Conservation (phyloP, 2,113 vertebrate species). For the Chaenocephalus aceratus region DNA sequence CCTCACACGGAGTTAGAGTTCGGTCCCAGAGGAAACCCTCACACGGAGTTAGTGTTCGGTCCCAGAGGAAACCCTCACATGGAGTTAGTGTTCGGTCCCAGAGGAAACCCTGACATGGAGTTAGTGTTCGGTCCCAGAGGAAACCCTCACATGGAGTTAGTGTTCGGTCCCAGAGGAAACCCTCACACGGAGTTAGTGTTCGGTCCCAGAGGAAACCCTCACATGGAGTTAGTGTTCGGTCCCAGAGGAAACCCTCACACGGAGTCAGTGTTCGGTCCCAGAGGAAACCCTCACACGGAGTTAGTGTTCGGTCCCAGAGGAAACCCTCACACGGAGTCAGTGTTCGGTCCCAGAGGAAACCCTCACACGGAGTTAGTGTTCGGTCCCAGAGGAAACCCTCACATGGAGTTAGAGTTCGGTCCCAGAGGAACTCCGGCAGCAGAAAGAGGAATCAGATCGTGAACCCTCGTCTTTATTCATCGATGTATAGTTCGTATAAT, state of each 20-base stretch:
- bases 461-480: background rate
- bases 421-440: too few species aligned
- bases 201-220: too few species aligned
- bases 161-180: background rate
- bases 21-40: too few species aligned
- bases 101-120: background rate
- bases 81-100: background rate
- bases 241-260: too few species aligned
- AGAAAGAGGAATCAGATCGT: background rate
- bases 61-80: background rate
- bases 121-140: background rate
- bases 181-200: background rate
- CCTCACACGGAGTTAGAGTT: too few species aligned
- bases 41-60: too few species aligned
- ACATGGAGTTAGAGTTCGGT: too few species aligned
- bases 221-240: too few species aligned
- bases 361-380: too few species aligned
- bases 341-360: background rate
- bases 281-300: background rate
- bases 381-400: too few species aligned
- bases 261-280: background rate
- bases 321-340: background rate
- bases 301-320: background rate
- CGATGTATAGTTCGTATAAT: background rate
- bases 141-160: background rate